A percentile compares a stretch with the other conserved stretches of the same genome.
phyloP scores from a whole-genome alignment of 2,888 invertebrate species.

The Romanomermis culicivorax region DNA sequence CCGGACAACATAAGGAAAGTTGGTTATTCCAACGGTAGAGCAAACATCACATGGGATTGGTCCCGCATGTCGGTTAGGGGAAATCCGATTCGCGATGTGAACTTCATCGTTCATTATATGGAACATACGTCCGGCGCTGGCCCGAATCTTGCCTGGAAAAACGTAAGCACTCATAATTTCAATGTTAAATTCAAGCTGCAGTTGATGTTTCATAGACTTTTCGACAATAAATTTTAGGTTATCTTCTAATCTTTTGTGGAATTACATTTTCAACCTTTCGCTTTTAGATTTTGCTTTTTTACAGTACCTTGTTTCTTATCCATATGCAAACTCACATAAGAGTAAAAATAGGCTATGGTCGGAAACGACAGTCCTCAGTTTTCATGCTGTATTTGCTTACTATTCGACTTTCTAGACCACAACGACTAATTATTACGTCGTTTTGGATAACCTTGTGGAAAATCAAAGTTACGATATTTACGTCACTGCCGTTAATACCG shows the following conservation, averaged over 20 bases:
- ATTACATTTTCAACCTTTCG: no score
- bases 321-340: no score
- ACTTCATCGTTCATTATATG: neutral
- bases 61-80: neutral
- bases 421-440: neutral
- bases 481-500: neutral
- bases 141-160: neutral
- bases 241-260: no score
- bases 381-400: no score
- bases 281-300: neutral
- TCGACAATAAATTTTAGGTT: no score
- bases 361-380: neutral
- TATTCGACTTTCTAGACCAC: neutral
- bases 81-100: neutral
- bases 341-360: no score
- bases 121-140: neutral
- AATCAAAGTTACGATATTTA: neutral
- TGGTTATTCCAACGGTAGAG: neutral
- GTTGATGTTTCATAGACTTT: no score
- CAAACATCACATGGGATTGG: conserved; percentile 8
- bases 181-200: no score
- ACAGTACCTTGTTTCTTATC: neutral
- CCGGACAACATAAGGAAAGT: neutral
- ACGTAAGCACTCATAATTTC: neutral
- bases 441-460: neutral